These are phyloP conservation scores for Ariopsis seemanni DNA, from an alignment of 2,113 vertebrate genomes.

Conservation along the genomic window DNA sequence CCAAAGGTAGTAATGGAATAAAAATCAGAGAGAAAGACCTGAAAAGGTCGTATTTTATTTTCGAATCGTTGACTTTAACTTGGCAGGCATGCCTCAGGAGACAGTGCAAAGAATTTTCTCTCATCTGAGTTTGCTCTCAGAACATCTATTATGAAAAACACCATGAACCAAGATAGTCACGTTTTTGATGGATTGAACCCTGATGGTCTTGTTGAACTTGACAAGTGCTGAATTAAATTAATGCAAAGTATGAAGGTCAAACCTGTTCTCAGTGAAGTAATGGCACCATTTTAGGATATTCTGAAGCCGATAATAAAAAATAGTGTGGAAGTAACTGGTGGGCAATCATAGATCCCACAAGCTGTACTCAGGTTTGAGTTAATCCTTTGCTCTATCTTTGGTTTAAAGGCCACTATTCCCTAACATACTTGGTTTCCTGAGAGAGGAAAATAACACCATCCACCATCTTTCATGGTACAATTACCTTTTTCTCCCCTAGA, in stretches of 20 bases:
- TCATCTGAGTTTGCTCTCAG: background rate
- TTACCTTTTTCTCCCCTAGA: slow-evolving; percentile 10
- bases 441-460: background rate
- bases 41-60: background rate
- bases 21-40: background rate
- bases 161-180: background rate
- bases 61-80: background rate
- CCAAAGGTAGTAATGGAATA: background rate
- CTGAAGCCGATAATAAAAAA: background rate
- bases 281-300: slow-evolving; percentile 19
- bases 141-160: background rate
- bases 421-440: slow-evolving; percentile 18
- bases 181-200: background rate
- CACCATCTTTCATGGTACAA: slow-evolving; percentile 11
- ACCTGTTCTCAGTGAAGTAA: slow-evolving; percentile 17
- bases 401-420: background rate
- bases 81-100: background rate
- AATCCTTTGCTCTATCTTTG: slow-evolving; percentile 26
- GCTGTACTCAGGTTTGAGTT: background rate
- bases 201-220: background rate
- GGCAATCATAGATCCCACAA: background rate
- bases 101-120: background rate
- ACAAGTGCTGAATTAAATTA: background rate
- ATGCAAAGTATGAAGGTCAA: background rate
- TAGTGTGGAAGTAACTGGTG: background rate